Evolutionary conservation across 2,888 invertebrate genomes (phyloP).

Genomic region (Eupithecia vulgata): DNA sequence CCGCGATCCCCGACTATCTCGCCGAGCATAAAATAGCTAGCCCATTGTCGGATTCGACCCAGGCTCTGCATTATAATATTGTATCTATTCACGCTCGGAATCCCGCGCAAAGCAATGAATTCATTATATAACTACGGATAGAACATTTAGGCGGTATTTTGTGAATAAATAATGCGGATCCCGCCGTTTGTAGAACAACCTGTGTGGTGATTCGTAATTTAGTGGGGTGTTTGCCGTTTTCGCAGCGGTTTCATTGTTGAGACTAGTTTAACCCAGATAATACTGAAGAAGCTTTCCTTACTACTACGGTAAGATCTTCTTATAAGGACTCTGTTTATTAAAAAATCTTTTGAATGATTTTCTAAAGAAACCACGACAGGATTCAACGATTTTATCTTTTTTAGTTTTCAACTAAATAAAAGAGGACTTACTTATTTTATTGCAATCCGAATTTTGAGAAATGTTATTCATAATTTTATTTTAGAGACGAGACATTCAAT

Average conservation of each 20-base stretch:
- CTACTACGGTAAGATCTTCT: not conserved
- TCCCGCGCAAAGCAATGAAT: slow-evolving; percentile 40
- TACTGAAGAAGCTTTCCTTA: not conserved
- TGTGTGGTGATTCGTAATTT: slow-evolving; percentile 37
- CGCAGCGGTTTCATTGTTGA: slow-evolving; percentile 29
- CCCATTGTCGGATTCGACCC: slow-evolving; percentile 13
- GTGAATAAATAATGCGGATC: slow-evolving; percentile 43
- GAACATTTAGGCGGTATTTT: slow-evolving; percentile 40
- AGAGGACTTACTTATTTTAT: not conserved
- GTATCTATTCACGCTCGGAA: slow-evolving; percentile 31
- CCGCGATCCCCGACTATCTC: slow-evolving; percentile 2
- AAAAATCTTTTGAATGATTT: not conserved
- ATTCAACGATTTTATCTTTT: not conserved
- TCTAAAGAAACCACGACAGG: not conserved
- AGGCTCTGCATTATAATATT: slow-evolving; percentile 13
- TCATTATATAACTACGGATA: slow-evolving; percentile 41
- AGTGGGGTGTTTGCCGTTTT: slow-evolving; percentile 21
- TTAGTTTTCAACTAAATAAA: not conserved
- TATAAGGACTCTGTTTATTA: not conserved
- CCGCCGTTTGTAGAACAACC: slow-evolving; percentile 31
- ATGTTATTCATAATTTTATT: not conserved
- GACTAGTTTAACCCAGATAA: slow-evolving; percentile 11
- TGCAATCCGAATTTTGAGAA: not conserved
- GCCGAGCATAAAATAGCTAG: not conserved
- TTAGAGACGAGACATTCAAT: not conserved